Percentiles rank a stretch among this genome's conserved stretches.
These are phyloP conservation scores for Belgica antarctica DNA, from an alignment of 2,888 invertebrate genomes.

Conservation along the genomic window DNA sequence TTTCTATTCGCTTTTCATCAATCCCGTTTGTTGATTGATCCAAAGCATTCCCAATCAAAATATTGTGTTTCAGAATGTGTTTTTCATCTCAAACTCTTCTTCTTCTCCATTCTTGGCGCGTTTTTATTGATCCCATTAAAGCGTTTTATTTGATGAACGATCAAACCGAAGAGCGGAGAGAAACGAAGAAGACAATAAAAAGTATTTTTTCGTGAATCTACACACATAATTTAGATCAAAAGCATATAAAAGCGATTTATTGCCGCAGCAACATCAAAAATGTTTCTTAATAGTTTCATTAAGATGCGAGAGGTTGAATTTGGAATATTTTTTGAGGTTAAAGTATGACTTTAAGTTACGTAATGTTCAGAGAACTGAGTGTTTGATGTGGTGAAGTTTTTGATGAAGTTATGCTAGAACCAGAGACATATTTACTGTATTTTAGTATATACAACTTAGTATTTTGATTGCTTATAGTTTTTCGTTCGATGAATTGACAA, in stretches of 20 bases:
- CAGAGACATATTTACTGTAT: too few species aligned
- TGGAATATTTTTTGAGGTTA: too few species aligned
- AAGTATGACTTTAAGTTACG: too few species aligned
- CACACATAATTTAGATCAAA: slow-evolving; percentile 35
- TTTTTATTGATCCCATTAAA: slow-evolving; percentile 30
- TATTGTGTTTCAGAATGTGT: slow-evolving; percentile 17
- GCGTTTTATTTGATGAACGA: slow-evolving; percentile 31
- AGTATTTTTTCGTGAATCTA: neutral
- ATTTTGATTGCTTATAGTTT: too few species aligned
- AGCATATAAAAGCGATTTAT: slow-evolving; percentile 28
- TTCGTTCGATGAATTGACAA: too few species aligned
- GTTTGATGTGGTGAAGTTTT: too few species aligned
- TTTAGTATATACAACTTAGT: too few species aligned
- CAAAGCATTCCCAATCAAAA: slow-evolving; percentile 27
- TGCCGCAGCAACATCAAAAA: neutral
- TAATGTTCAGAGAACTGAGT: too few species aligned
- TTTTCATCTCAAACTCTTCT: neutral
- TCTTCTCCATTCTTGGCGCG: neutral
- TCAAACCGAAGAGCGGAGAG: neutral
- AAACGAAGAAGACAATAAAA: slow-evolving; percentile 1
- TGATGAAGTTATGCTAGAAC: too few species aligned
- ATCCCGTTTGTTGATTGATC: slow-evolving; percentile 15
- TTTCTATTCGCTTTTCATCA: slow-evolving; percentile 22
- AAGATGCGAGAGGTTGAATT: too few species aligned
- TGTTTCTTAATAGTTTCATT: neutral